Percentiles rank a stretch among this genome's conserved stretches.
Evolutionary conservation across 2,113 vertebrate genomes (phyloP).

Genomic region (Clarias macrocephalus): DNA sequence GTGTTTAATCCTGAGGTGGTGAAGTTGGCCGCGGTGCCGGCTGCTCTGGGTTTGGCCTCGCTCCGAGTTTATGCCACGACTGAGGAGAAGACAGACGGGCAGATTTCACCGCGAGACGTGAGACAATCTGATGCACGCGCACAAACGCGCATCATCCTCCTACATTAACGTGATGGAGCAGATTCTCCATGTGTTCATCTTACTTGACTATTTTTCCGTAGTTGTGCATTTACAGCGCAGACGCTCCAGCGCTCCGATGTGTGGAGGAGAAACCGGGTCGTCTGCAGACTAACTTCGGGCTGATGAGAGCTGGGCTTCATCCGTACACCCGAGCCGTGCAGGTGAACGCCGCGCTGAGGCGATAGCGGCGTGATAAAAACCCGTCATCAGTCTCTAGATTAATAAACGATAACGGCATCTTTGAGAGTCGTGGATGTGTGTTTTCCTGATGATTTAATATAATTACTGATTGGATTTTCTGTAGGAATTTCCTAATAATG

Average conservation of each 20-base stretch:
- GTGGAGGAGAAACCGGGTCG: conserved; percentile 72
- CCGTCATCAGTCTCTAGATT: not conserved
- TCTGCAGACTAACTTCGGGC: conserved; percentile 68
- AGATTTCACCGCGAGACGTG: conserved; percentile 70
- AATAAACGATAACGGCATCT: not conserved
- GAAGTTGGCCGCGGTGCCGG: conserved; percentile 68
- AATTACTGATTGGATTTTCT: not conserved
- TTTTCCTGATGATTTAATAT: not conserved
- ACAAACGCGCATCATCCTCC: not conserved
- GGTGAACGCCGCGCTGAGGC: conserved; percentile 62
- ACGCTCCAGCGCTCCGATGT: conserved; percentile 62
- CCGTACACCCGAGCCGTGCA: conserved; percentile 67
- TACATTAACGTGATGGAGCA: not conserved
- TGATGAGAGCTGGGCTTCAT: conserved; percentile 55
- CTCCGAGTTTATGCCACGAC: conserved; percentile 62
- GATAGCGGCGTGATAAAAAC: not conserved
- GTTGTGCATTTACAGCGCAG: conserved; percentile 75
- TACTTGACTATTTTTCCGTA: conserved; percentile 46
- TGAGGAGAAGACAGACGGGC: conserved; percentile 59
- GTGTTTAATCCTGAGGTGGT: conserved; percentile 64
- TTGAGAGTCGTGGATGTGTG: not conserved
- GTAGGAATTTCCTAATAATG: too few species aligned
- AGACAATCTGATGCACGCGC: not conserved
- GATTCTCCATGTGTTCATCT: not conserved
- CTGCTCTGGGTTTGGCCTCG: conserved; percentile 66